Evolutionary conservation across 2,888 invertebrate genomes (phyloP).

Genomic region (Drosophila suboccidentalis): DNA sequence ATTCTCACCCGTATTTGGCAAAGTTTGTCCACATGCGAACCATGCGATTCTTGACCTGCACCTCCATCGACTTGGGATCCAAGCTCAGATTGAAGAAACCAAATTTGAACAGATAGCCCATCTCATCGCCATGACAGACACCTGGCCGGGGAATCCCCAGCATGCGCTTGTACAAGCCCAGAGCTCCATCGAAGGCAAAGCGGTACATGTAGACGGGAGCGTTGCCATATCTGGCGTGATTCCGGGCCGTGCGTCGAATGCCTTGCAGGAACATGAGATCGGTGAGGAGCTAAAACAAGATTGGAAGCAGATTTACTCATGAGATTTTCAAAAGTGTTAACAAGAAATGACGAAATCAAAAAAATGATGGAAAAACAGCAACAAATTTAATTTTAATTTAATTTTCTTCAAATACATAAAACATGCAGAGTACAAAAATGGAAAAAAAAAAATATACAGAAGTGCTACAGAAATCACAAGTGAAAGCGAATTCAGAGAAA

Average conservation of each 20-base stretch:
- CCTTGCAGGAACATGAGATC: constrained; percentile 89
- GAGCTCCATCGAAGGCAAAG: constrained; percentile 88
- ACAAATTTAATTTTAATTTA: no score
- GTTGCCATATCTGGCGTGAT: constrained; percentile 84
- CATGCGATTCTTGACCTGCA: constrained; percentile 88
- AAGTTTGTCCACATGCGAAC: constrained; percentile 89
- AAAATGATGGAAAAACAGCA: no score
- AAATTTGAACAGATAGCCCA: constrained; percentile 89
- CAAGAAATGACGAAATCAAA: no score
- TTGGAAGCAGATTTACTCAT: background rate
- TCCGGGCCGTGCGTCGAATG: constrained; percentile 86
- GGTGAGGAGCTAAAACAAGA: constrained; percentile 86
- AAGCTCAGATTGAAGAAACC: constrained; percentile 88
- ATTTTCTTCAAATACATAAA: no score
- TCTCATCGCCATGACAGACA: constrained; percentile 89
- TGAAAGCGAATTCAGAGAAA: no score
- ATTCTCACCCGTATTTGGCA: constrained; percentile 88
- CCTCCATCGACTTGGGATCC: constrained; percentile 87
- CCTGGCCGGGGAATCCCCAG: constrained; percentile 88
- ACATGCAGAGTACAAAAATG: no score
- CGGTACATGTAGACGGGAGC: constrained; percentile 88
- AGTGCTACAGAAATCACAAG: no score
- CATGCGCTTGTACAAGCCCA: constrained; percentile 89
- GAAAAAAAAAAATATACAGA: no score
- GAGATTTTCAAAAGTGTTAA: no score